phyloP scores from a whole-genome alignment of 2,888 invertebrate species.

The Adela reaumurella region DNA sequence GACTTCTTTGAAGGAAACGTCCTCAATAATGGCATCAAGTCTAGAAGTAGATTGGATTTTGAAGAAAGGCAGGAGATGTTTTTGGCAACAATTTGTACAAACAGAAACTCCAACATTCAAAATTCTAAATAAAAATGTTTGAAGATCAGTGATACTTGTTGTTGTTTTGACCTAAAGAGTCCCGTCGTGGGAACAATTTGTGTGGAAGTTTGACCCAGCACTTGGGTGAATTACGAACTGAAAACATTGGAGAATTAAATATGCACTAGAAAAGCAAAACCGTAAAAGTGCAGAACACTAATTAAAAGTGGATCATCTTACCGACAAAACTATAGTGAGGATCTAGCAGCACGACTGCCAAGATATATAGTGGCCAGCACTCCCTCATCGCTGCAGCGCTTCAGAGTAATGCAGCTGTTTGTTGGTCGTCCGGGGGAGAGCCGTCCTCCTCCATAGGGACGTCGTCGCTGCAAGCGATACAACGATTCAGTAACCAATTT shows the following conservation, averaged over 20 bases:
- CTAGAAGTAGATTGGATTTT: too few relatives aligned
- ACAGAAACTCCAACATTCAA: too few relatives aligned
- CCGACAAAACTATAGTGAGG: slow-evolving; percentile 43
- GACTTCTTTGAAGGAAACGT: too few relatives aligned
- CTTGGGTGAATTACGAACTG: slow-evolving; percentile 1
- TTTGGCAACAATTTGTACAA: too few relatives aligned
- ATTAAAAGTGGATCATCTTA: slow-evolving; percentile 14
- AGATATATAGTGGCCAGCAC: slow-evolving; percentile 33
- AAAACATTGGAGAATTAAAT: background rate
- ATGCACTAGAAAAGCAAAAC: background rate
- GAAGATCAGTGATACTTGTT: too few relatives aligned
- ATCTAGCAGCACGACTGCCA: slow-evolving; percentile 38
- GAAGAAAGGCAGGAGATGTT: too few relatives aligned
- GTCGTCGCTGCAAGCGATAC: slow-evolving; percentile 1
- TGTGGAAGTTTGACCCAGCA: background rate
- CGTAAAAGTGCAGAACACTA: slow-evolving; percentile 2
- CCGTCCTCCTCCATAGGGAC: background rate
- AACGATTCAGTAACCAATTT: background rate
- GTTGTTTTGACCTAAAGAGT: too few relatives aligned
- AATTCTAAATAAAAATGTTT: too few relatives aligned
- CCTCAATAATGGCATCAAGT: too few relatives aligned
- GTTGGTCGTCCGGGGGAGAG: background rate
- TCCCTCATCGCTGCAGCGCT: slow-evolving; percentile 29
- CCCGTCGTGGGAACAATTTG: too few relatives aligned
- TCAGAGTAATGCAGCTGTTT: slow-evolving; percentile 15